phyloP scores from a whole-genome alignment of 2,797 vertebrate genomes.

The Peromyscus melanophrys region DNA sequence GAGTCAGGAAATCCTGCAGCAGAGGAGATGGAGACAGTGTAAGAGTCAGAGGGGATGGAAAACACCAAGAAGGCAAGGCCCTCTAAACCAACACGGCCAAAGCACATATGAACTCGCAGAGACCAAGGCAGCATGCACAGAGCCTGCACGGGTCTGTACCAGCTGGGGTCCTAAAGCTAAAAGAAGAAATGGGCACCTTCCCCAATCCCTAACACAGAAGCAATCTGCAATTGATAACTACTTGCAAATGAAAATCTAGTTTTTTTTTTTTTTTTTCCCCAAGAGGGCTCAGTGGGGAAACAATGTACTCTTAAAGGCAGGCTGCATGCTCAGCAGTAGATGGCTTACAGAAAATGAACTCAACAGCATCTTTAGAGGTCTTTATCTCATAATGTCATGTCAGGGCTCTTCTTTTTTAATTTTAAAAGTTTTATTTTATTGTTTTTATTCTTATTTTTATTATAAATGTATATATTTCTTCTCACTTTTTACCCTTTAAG shows the following conservation, averaged over 20 bases:
- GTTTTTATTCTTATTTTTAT: background rate
- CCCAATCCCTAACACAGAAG: background rate
- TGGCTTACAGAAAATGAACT: background rate
- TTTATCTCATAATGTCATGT: background rate
- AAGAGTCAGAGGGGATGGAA: background rate
- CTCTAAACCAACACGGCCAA: background rate
- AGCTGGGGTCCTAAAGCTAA: background rate
- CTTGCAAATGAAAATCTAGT: background rate
- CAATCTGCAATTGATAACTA: background rate
- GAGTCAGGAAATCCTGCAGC: background rate
- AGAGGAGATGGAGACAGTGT: background rate
- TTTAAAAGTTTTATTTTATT: background rate
- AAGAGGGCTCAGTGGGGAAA: background rate
- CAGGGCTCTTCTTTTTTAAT: background rate
- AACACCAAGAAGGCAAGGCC: background rate
- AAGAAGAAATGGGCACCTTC: background rate
- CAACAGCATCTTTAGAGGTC: background rate
- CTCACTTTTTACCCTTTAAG: background rate
- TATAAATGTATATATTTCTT: background rate
- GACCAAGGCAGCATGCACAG: background rate
- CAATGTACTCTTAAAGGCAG: background rate
- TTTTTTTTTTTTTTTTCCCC: background rate
- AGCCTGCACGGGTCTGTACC: background rate
- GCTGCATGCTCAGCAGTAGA: background rate
- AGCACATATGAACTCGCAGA: background rate